Base-by-base conservation (phyloP, 2,797 vertebrate genomes). In the Zenarchopterus dispar region DNA sequence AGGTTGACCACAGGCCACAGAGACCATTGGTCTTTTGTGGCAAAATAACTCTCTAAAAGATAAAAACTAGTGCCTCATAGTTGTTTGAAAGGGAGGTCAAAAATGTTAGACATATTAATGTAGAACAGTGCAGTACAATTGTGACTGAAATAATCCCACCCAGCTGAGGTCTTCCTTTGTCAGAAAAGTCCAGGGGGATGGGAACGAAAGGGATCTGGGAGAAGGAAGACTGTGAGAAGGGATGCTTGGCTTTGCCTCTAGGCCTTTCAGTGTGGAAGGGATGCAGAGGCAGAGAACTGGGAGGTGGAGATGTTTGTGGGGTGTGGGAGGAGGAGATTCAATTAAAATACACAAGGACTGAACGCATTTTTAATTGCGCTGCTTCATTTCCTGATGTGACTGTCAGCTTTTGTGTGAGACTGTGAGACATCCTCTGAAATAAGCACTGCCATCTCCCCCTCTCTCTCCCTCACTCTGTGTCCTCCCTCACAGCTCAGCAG, bases 311-410 rank as follows among this genome's bases (percentile, higher is more conserved):
- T 13, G 33, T 62, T 73, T 59, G 67, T 53, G 21, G 60, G 57
- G 55, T 53, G 72, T 53, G 55, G 0, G 26, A 82, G 84, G 78
- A 77, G 81, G 84, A 81, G 85, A 88, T 87, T 88, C 83, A 91
- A 91, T 91, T 88, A 88, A 81, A 84, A 77, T 81, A 88, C 79
- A 88, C 73, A 83, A 63, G 77, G 80, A 84, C 16, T 52, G 62
- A 84, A 91, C 90, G 84, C 85, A 90, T 91, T 88, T 91, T 90
- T 91, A 91, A 91, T 90, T 76, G 81, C 9, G 36, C 23, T 21
- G 62, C 84, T 77, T 78, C 68, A 62, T 84, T 88, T 86, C 80
- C 84, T 81, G 75, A 84, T 39, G 62, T 85, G 78, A 78, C 81
- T 80, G 80, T 75, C 82, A 80, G 79, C 62, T 68, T 87, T 85